Evolutionary conservation across 2,797 vertebrate genomes (phyloP), one percentile per base, ranked within the genome.

Genomic region (Lithobates sylvaticus): DNA sequence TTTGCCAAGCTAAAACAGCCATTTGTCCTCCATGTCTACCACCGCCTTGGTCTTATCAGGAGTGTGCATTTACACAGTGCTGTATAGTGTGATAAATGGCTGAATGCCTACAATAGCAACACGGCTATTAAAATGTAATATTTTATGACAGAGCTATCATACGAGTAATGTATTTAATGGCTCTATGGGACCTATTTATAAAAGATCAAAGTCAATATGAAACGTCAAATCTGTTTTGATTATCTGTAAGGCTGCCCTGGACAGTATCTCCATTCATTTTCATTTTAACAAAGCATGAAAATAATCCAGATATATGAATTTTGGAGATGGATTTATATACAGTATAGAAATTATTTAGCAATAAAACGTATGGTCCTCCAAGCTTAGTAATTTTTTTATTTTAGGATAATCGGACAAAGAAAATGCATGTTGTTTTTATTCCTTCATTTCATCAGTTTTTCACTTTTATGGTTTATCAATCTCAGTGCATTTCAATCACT

Each of bases 101-200:
- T 32, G 8, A 6, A 36, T 23, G 65, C 42, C 78, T 80, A 70
- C 42, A 80, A 36, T 12, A 70, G 10, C 67, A 80, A 12, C 15
- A 69, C 10, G 32, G 27, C 67, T 80, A 70, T 69, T 73, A 29
- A 3, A 32, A 67, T n/a, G 10, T 79, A 54, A 69, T 47, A 80
- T 70, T 71, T 36, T 71, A 81, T n/a, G 54, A 74, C 72, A 81
- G 29, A 81, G 34, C 7, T n/a, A 54, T 70, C 12, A 81, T 27
- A 65, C 7, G 10, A 81, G n/a, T 34, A 54, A 71, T 71, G 44
- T 71, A 78, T 44, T 65, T 64, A 84, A 84, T 32, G 7, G 65
- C 36, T 29, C 1, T 78, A 61, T 23, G 54, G 54, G 21, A 27
- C n/a, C 12, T 29, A 26, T 29, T 67, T 15, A 27, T 15, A 27